Evolutionary conservation across 2,888 invertebrate species (phyloP).

Genomic region (Aphodius granarius): DNA sequence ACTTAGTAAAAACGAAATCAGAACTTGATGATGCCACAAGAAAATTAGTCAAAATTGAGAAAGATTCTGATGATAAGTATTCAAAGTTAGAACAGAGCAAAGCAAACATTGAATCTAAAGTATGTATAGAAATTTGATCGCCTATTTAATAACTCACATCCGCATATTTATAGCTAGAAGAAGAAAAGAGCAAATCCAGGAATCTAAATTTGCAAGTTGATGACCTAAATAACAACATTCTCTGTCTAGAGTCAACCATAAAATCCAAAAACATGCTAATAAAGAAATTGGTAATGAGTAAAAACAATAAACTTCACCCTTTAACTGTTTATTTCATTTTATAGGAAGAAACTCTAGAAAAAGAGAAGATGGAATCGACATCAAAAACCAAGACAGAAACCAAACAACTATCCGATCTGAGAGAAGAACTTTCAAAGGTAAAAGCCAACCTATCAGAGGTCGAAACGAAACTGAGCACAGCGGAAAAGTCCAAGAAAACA

Average conservation of each 20-base stretch:
- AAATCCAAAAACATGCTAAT: slow-evolving; percentile 62
- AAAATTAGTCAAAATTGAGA: slow-evolving; percentile 19
- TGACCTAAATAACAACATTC: slow-evolving; percentile 61
- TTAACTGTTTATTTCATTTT: not conserved
- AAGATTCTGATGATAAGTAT: slow-evolving; percentile 21
- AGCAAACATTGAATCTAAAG: slow-evolving; percentile 60
- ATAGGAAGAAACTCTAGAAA: slow-evolving; percentile 34
- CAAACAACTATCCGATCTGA: slow-evolving; percentile 47
- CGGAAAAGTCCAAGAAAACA: slow-evolving; percentile 42
- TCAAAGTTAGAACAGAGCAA: slow-evolving; percentile 61
- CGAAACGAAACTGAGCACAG: slow-evolving; percentile 48
- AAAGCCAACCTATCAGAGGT: slow-evolving; percentile 44
- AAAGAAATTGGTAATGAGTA: slow-evolving; percentile 60
- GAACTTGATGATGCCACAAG: slow-evolving; percentile 39
- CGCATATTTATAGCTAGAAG: slow-evolving; percentile 44
- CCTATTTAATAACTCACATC: slow-evolving; percentile 21
- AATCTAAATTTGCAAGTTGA: slow-evolving; percentile 61
- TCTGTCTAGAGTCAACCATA: slow-evolving; percentile 34
- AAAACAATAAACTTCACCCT: no score
- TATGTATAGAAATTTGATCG: slow-evolving; percentile 43
- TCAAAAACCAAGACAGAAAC: slow-evolving; percentile 31
- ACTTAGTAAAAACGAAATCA: slow-evolving; percentile 62
- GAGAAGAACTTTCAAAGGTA: slow-evolving; percentile 45
- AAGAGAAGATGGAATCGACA: slow-evolving; percentile 28
- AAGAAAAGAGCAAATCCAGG: slow-evolving; percentile 39